Percentiles rank a stretch among this genome's conserved stretches.
Conservation (phyloP, 2,113 vertebrate genomes). For the Stercorarius parasiticus region DNA sequence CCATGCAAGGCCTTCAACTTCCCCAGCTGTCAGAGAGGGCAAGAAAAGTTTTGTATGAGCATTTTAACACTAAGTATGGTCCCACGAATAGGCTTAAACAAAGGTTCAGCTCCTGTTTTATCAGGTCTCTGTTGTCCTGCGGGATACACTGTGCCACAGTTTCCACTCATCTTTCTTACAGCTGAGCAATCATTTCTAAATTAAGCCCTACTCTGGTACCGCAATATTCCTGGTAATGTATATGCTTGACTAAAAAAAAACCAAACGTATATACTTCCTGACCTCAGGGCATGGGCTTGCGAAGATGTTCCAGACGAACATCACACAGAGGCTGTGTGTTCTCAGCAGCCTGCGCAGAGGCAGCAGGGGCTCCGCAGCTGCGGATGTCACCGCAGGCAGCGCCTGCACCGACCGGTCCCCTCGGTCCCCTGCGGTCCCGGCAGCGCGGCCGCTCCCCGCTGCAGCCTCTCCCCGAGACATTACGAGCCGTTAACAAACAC, state of each 20-base stretch:
- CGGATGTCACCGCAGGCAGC: neutral
- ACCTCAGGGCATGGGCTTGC: neutral
- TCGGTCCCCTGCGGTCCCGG: neutral
- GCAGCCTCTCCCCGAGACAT: neutral
- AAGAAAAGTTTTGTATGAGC: neutral
- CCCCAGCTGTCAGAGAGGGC: neutral
- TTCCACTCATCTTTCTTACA: neutral
- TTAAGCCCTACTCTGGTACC: neutral
- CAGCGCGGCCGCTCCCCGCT: neutral
- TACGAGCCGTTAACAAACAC: no score
- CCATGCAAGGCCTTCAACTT: neutral
- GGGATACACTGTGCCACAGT: neutral
- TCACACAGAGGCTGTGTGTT: fast-evolving
- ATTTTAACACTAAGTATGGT: neutral
- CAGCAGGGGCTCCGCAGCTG: neutral
- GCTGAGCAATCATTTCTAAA: neutral
- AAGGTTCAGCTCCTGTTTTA: neutral
- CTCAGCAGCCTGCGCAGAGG: no score
- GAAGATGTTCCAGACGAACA: neutral
- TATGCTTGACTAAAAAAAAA: neutral
- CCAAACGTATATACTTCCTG: neutral
- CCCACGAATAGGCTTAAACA: neutral
- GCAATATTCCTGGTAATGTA: neutral
- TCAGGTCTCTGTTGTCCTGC: neutral
- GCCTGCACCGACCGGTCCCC: neutral